Conservation (phyloP, 2,113 vertebrate genomes). For the Ochotona princeps region DNA sequence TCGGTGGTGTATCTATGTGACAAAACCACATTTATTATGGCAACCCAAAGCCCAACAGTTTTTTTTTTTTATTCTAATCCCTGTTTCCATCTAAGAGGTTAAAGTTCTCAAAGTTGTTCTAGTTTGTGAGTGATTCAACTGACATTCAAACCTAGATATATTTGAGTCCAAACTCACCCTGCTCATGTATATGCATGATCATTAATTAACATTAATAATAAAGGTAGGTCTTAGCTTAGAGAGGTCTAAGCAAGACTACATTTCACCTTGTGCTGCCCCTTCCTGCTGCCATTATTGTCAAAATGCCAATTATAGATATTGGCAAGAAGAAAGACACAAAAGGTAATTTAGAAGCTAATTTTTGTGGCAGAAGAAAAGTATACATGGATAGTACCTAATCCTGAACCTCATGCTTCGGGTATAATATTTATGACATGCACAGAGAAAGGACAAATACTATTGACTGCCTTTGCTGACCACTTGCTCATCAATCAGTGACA, state of each 20-base stretch:
- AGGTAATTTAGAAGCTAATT: background rate
- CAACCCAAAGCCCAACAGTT: background rate
- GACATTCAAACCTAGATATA: background rate
- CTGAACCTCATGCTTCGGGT: background rate
- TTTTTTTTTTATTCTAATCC: background rate
- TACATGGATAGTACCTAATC: background rate
- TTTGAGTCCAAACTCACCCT: background rate
- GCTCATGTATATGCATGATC: no score
- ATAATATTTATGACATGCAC: background rate
- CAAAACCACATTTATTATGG: slow-evolving; percentile 5
- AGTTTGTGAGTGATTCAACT: background rate
- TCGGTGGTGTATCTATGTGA: background rate
- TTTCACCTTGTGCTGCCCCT: background rate
- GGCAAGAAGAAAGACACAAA: background rate
- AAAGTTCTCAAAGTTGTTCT: background rate
- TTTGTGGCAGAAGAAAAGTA: background rate
- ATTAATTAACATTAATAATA: background rate
- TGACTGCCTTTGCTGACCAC: background rate
- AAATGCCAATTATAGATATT: background rate
- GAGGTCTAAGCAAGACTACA: background rate
- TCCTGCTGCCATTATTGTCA: background rate
- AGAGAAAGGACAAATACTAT: background rate
- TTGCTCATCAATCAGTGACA: background rate
- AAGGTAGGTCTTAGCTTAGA: background rate
- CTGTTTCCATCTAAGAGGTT: background rate